phyloP scores from a whole-genome alignment of 1,140 invertebrate genomes.

The Drosophila sp. region DNA sequence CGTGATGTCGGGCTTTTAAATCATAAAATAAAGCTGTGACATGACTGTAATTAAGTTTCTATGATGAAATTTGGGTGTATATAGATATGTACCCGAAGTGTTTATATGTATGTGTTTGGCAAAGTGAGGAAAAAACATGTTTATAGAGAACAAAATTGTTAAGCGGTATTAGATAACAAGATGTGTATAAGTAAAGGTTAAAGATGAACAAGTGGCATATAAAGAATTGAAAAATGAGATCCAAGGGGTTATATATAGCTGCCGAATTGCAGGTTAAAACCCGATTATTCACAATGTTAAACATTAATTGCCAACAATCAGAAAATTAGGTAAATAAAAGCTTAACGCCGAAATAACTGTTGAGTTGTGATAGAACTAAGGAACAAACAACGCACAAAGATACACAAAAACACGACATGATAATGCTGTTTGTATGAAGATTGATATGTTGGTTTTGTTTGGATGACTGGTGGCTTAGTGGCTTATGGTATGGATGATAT shows the following conservation, averaged over 20 bases:
- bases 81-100: neutral
- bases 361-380: constrained; percentile 5
- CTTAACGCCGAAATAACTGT: neutral
- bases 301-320: neutral
- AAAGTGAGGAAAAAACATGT: constrained; percentile 7
- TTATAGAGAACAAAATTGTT: constrained; percentile 11
- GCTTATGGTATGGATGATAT: constrained; percentile 26
- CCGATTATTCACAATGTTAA: constrained; percentile 9
- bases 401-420: constrained; percentile 50
- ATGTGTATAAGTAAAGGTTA: constrained; percentile 12
- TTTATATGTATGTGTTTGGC: constrained; percentile 1
- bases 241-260: constrained; percentile 36
- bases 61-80: constrained; percentile 1
- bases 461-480: constrained; percentile 1
- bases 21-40: constrained; percentile 5
- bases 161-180: constrained; percentile 50
- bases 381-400: constrained; percentile 11
- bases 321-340: neutral
- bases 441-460: neutral
- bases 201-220: neutral
- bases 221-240: neutral
- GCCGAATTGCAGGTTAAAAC: neutral
- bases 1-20: neutral
- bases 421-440: neutral
- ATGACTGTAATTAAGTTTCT: constrained; percentile 20